Percentiles rank a stretch among this genome's conserved stretches.
Conservation (phyloP, 2,113 vertebrate genomes). For the Spea multiplicata region DNA sequence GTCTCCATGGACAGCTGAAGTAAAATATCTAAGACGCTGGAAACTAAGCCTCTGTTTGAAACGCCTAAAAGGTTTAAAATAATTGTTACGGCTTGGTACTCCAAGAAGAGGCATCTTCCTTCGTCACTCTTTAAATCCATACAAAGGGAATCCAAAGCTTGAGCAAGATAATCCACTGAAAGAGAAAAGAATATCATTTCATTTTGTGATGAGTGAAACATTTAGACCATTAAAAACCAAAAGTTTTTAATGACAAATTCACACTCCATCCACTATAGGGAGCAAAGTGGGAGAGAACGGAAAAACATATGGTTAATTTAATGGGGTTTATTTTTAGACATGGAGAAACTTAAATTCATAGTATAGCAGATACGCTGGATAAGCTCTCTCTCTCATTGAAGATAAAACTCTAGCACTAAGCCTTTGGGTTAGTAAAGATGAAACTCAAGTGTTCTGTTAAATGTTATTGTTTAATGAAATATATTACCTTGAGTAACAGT, state of each 20-base stretch:
- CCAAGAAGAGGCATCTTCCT: conserved; percentile 77
- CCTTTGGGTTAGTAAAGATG: not conserved
- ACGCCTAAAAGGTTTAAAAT: conserved; percentile 69
- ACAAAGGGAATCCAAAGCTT: conserved; percentile 71
- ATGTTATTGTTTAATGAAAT: too few relatives aligned
- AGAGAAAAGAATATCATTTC: conserved; percentile 45
- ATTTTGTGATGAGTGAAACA: too few relatives aligned
- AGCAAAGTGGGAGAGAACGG: too few relatives aligned
- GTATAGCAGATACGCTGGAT: too few relatives aligned
- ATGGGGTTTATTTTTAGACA: too few relatives aligned
- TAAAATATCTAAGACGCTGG: conserved; percentile 73
- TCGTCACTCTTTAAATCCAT: conserved; percentile 76
- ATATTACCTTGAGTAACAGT: conserved; percentile 80
- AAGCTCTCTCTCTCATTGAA: too few relatives aligned
- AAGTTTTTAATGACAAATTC: too few relatives aligned
- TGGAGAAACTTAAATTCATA: too few relatives aligned
- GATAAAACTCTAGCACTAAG: too few relatives aligned
- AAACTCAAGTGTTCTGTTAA: conserved; percentile 29
- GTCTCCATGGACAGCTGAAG: conserved; percentile 80
- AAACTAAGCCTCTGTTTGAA: conserved; percentile 68
- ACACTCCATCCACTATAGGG: too few relatives aligned
- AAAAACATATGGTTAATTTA: too few relatives aligned
- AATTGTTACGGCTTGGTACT: conserved; percentile 70
- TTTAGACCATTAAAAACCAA: too few relatives aligned
- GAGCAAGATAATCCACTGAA: conserved; percentile 79